Base-by-base conservation (phyloP, 2,797 vertebrate species). In the Picus viridis region DNA sequence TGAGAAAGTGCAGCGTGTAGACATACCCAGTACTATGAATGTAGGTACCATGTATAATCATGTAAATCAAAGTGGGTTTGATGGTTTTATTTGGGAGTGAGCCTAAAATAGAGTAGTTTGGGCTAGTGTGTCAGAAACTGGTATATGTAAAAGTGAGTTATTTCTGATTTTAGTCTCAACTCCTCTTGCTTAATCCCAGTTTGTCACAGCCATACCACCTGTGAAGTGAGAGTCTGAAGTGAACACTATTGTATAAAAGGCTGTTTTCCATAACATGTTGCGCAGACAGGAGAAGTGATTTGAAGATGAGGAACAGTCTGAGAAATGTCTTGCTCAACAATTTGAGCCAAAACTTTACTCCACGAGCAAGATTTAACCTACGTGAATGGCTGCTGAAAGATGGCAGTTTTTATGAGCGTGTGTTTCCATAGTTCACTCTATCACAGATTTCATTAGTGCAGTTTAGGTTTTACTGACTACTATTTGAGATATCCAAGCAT, bases 51-150 rank as follows among this genome's bases (percentile, higher is more conserved):
- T 67, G 19, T 57, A 24, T 51, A 63, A 57, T 65, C 10, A 14
- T 43, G 59, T 64, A 57, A n/a, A 78, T 89, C 47, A 41, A 39
- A 73, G 69, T 30, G 67, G 29, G 1, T 68, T 86, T 76, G 65
- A 19, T 82, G 41, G 83, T 59, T 90, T 83, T 86, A 5, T 83
- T 83, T 69, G 72, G 19, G 54, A 88, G 9, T 5, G 16, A 93
- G 67, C 56, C 45, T 69, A 51, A 93, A 79, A 82, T 64, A 75
- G 51, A 86, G 57, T 29, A 49, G 61, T 73, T 91, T 54, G 70
- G 53, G 47, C 26, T 70, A 20, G 29, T n/a, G 29, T 49, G 54
- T 72, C 56, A 79, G 82, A 62, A 90, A 34, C 16, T 62, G 17
- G 56, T 62, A 19, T 32, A 17, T 3, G 1, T 58, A 27, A 19